Evolutionary conservation across 2,888 invertebrate species (phyloP).

Genomic region (Orthosia gothica): DNA sequence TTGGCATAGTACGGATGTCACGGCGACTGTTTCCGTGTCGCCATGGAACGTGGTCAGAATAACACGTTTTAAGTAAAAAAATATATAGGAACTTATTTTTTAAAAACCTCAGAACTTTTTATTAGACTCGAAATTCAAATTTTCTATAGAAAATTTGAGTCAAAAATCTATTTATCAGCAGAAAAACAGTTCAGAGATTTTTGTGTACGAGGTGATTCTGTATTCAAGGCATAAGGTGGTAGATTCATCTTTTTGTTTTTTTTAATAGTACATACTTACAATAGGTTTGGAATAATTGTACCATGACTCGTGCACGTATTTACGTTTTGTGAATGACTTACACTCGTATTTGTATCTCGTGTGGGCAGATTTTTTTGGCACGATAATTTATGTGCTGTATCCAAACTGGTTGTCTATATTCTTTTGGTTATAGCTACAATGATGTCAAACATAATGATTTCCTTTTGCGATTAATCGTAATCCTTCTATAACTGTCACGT

Average conservation of each 20-base stretch:
- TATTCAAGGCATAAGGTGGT: not conserved
- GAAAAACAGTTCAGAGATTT: no score
- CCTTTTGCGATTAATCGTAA: no score
- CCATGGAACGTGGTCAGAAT: constrained; percentile 58
- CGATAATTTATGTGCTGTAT: not conserved
- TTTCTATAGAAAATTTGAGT: no score
- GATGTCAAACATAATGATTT: not conserved
- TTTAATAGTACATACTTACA: constrained; percentile 1
- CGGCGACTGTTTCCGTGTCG: constrained; percentile 61
- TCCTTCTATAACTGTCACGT: not conserved
- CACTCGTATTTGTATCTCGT: constrained; percentile 13
- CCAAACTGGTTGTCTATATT: not conserved
- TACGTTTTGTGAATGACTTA: constrained; percentile 1
- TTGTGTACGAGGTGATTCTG: not conserved
- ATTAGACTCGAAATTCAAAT: no score
- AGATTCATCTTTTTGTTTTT: constrained; percentile 6
- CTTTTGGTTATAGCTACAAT: not conserved
- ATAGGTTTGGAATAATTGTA: constrained; percentile 3
- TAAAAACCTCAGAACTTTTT: no score
- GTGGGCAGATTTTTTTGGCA: constrained; percentile 20
- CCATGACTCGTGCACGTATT: constrained; percentile 19
- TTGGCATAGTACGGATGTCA: constrained; percentile 66
- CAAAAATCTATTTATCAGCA: no score
- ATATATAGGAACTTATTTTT: no score
- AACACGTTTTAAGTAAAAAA: constrained; percentile 4